phyloP scores from a whole-genome alignment of 1,140 invertebrate species.

The Solenopsis invicta region DNA sequence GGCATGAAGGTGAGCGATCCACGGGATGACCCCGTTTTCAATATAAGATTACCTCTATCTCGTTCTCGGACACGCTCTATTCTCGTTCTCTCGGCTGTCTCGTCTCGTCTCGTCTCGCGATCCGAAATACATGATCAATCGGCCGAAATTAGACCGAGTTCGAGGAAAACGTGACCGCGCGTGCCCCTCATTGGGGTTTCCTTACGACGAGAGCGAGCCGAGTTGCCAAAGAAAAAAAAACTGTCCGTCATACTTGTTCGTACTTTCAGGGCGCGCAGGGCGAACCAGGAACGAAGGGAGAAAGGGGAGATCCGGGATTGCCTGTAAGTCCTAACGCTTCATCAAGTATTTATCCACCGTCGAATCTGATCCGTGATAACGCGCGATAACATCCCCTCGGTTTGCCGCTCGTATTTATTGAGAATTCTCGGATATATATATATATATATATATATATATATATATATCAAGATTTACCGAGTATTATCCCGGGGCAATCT shows the following conservation, averaged over 20 bases:
- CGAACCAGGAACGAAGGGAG: conserved; percentile 95
- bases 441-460: not conserved
- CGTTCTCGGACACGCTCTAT: conserved; percentile 44
- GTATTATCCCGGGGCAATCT: conserved; percentile 26
- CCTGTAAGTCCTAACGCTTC: conserved; percentile 90
- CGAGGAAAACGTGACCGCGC: not conserved
- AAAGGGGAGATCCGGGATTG: conserved; percentile 96
- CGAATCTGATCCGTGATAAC: conserved; percentile 44
- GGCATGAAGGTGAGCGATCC: conserved; percentile 89
- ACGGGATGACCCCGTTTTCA: conserved; percentile 76
- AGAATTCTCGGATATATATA: not conserved
- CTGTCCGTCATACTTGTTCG: conserved; percentile 66
- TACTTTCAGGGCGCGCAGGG: conserved; percentile 94
- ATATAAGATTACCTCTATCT: conserved; percentile 50
- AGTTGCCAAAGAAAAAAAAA: not conserved
- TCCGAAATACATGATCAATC: conserved; percentile 24
- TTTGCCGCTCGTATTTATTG: conserved; percentile 21
- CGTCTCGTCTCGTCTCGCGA: conserved; percentile 19
- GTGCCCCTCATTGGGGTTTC: not conserved
- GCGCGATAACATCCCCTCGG: not conserved
- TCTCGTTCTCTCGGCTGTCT: conserved; percentile 28
- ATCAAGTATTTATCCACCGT: conserved; percentile 57
- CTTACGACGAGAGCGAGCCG: conserved; percentile 1
- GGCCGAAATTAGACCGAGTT: conserved; percentile 22
- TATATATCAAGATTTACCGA: conserved; percentile 17